Conservation (phyloP, 2,888 invertebrate species). For the Meteorus colon region DNA sequence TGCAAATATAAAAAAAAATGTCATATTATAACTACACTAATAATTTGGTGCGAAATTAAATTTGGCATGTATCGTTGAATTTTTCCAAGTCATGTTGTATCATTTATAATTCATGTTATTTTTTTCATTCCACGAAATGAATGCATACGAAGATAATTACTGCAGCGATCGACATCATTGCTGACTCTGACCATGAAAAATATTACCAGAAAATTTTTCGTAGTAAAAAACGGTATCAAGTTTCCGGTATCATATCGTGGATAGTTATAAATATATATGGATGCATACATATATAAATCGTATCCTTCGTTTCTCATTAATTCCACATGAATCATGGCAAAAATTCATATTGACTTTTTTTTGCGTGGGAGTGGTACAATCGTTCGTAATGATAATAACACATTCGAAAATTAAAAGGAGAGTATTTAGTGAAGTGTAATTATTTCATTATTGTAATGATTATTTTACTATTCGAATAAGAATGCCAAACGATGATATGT, state of each 20-base stretch:
- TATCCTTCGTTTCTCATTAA: constrained; percentile 6
- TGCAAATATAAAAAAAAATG: no score
- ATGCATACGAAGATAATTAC: not conserved
- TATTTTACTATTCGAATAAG: not conserved
- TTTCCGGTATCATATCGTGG: not conserved
- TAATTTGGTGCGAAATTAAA: not conserved
- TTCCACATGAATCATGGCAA: not conserved
- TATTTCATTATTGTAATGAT: not conserved
- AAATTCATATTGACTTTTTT: not conserved
- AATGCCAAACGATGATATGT: not conserved
- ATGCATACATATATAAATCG: not conserved
- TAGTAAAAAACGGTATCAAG: not conserved
- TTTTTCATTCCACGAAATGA: not conserved
- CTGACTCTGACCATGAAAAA: not conserved
- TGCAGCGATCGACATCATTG: not conserved
- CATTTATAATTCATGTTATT: not conserved
- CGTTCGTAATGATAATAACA: not conserved
- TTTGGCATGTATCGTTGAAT: not conserved
- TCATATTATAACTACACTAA: not conserved
- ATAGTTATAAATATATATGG: not conserved
- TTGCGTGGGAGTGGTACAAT: not conserved
- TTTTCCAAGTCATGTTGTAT: not conserved
- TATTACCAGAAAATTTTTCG: not conserved
- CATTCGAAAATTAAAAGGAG: not conserved
- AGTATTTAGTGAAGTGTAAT: not conserved